These are phyloP conservation scores for Tupaia tana DNA, from an alignment of 2,113 vertebrate species.

Conservation along the genomic window DNA sequence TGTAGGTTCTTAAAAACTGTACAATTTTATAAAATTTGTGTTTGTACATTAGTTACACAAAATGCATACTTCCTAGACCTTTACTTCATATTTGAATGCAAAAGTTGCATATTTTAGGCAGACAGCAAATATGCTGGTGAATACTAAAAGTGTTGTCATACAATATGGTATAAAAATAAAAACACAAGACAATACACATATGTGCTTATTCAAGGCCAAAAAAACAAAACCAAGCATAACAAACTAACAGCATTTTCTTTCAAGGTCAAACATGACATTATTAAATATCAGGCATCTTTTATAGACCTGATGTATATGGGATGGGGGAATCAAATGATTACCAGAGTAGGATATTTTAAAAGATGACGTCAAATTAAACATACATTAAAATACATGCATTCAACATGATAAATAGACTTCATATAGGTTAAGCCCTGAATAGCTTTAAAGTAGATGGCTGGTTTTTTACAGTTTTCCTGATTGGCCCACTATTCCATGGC, in stretches of 20 bases:
- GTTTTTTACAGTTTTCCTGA: conserved; percentile 77
- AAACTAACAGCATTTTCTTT: conserved; percentile 81
- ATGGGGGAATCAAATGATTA: conserved; percentile 57
- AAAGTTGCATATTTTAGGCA: conserved; percentile 92
- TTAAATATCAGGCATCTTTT: conserved; percentile 72
- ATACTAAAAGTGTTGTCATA: conserved; percentile 94
- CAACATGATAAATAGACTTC: conserved; percentile 90
- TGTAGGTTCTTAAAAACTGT: conserved; percentile 91
- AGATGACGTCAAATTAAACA: conserved; percentile 81
- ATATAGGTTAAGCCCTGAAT: conserved; percentile 85
- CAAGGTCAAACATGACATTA: conserved; percentile 79
- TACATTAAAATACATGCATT: conserved; percentile 87
- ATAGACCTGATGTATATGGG: conserved; percentile 69
- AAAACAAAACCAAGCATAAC: conserved; percentile 72
- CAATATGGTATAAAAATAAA: conserved; percentile 86
- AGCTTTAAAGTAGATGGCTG: conserved; percentile 87
- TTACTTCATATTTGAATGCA: conserved; percentile 94
- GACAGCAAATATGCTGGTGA: conserved; percentile 96
- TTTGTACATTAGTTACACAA: conserved; percentile 99
- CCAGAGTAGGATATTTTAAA: conserved; percentile 72
- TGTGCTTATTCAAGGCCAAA: conserved; percentile 85
- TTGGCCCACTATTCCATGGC: conserved; percentile 44
- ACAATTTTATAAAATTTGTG: conserved; percentile 99
- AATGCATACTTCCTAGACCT: conserved; percentile 97
- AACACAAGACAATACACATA: conserved; percentile 82